Percentiles rank a stretch among this genome's conserved stretches.
Evolutionary conservation across 1,140 invertebrate genomes (phyloP).

Genomic region (Drosophila teissieri): DNA sequence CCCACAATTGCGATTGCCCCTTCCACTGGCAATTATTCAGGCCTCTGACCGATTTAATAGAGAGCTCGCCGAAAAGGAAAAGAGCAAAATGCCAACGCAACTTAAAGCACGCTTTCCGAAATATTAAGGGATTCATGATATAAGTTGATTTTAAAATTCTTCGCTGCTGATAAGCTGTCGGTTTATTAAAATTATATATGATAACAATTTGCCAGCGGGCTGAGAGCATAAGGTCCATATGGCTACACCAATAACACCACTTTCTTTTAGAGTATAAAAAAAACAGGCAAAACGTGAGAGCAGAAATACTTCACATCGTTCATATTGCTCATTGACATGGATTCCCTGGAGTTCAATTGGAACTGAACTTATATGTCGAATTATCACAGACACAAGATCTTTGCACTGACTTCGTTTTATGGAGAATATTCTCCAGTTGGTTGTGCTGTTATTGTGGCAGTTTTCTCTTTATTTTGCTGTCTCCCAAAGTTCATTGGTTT

Average conservation of each 20-base stretch:
- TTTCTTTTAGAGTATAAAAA: conserved; percentile 5
- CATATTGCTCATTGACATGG: conserved; percentile 43
- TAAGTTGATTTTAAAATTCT: not conserved
- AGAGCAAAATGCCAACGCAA: not conserved
- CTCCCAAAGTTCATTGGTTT: conserved; percentile 9
- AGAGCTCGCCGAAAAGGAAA: conserved; percentile 30
- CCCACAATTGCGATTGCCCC: conserved; percentile 32
- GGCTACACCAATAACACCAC: not conserved
- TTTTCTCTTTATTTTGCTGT: not conserved
- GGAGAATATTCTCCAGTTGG: conserved; percentile 13
- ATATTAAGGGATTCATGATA: not conserved
- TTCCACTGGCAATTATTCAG: conserved; percentile 70
- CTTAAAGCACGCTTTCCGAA: not conserved
- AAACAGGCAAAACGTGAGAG: conserved; percentile 21
- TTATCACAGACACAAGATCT: conserved; percentile 34
- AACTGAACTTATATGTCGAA: conserved; percentile 43
- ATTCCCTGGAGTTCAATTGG: conserved; percentile 44
- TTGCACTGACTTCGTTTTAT: conserved; percentile 28
- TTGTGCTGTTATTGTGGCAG: not conserved
- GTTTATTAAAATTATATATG: no score
- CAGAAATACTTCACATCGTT: conserved; percentile 18
- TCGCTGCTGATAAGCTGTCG: no score
- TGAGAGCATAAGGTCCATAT: not conserved
- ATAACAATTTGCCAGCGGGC: no score
- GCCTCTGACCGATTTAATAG: conserved; percentile 73